phyloP scores from a whole-genome alignment of 2,888 invertebrate species.

The Cacoxenus indagator region DNA sequence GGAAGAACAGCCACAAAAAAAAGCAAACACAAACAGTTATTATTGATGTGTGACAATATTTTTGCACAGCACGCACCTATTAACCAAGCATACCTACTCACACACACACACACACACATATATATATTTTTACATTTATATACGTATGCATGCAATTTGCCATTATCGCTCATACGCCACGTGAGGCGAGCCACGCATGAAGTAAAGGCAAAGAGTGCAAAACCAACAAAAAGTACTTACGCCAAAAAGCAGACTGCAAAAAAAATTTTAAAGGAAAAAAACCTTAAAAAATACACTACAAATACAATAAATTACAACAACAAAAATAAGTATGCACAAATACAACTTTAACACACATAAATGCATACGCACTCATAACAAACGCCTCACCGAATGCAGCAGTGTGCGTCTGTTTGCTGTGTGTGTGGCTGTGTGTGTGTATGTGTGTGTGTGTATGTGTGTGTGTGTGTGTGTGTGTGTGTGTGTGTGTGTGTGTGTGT shows the following conservation, averaged over 20 bases:
- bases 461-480: constrained; percentile 17
- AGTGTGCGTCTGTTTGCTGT: not conserved
- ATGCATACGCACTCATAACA: not conserved
- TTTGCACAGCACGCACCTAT: not conserved
- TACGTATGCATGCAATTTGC: not conserved
- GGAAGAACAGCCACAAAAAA: not conserved
- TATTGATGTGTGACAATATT: constrained; percentile 5
- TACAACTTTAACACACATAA: not conserved
- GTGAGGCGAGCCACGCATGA: no score
- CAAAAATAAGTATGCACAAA: not conserved
- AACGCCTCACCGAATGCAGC: constrained; percentile 17
- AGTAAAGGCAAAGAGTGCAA: no score
- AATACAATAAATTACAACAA: not conserved
- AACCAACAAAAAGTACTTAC: no score
- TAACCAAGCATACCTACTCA: not conserved
- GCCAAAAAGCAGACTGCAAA: not conserved
- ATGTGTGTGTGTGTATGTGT: constrained; percentile 3
- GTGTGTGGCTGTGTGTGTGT: not conserved
- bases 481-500: not conserved
- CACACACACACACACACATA: not conserved
- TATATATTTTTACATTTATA: not conserved
- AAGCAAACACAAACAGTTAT: not conserved
- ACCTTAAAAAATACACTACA: constrained; percentile 7
- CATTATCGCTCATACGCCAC: constrained; percentile 1
- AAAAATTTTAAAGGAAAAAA: not conserved